Conservation (phyloP, 2,888 invertebrate species). For the Mylabris sibirica region DNA sequence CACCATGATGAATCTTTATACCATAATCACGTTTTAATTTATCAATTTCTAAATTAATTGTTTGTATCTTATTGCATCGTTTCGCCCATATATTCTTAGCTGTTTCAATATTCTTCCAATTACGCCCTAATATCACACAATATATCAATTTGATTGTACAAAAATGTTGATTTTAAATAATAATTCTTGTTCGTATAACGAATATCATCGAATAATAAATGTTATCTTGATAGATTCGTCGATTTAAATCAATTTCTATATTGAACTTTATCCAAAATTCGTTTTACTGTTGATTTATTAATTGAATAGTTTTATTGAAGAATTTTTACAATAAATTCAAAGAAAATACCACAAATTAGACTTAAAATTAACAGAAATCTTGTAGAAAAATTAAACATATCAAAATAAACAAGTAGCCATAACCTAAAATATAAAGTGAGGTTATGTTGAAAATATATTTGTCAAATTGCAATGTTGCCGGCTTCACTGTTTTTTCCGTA, state of each 20-base stretch:
- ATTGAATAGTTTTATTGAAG: constrained; percentile 20
- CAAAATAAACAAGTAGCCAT: constrained; percentile 16
- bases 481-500: no score
- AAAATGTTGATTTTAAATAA: constrained; percentile 49
- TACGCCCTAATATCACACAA: constrained; percentile 62
- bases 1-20: constrained; percentile 53
- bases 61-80: constrained; percentile 52
- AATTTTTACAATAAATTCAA: constrained; percentile 33
- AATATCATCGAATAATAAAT: constrained; percentile 45
- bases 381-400: constrained; percentile 46
- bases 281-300: neutral
- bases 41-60: constrained; percentile 43
- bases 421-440: constrained; percentile 23
- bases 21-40: constrained; percentile 46
- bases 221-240: constrained; percentile 35
- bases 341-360: constrained; percentile 43
- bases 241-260: constrained; percentile 48
- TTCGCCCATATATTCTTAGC: constrained; percentile 55
- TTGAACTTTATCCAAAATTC: neutral
- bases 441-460: neutral
- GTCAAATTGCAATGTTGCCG: no score
- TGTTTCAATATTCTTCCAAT: constrained; percentile 57
- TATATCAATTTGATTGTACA: constrained; percentile 56
- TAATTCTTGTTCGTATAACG: constrained; percentile 45
- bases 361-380: constrained; percentile 44